A percentile compares a stretch with the other conserved stretches of the same genome.
Evolutionary conservation across 2,888 invertebrate species (phyloP).

Genomic region (Nemapogon koenigi): DNA sequence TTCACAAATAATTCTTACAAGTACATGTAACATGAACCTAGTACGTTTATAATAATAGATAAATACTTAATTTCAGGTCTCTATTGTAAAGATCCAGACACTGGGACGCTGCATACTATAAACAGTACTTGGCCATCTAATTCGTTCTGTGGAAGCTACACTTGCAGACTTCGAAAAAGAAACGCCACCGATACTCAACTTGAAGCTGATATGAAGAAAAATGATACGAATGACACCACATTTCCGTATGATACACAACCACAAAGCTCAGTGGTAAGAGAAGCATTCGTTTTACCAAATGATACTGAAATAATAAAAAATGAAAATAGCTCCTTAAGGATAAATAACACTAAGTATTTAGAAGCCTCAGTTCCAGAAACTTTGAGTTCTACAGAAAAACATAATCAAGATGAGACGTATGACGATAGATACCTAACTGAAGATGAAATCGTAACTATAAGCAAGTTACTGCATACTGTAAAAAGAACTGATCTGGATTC

Average conservation of each 20-base stretch:
- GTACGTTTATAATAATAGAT: too few species aligned
- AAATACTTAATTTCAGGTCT: conserved; percentile 40
- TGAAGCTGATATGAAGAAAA: neutral
- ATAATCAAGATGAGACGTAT: neutral
- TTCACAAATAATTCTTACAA: too few species aligned
- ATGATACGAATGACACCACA: neutral
- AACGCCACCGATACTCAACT: conserved; percentile 22
- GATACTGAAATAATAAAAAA: neutral
- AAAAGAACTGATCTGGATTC: conserved; percentile 52
- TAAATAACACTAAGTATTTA: conserved; percentile 10
- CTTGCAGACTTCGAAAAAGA: conserved; percentile 37
- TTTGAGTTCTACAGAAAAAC: too few species aligned
- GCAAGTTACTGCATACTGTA: conserved; percentile 35
- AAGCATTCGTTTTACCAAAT: conserved; percentile 11
- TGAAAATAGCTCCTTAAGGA: neutral
- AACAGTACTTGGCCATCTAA: conserved; percentile 47
- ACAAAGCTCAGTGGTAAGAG: too few species aligned
- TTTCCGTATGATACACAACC: conserved; percentile 10
- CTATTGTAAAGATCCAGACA: conserved; percentile 52
- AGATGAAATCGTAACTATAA: conserved; percentile 37
- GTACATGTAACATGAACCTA: too few species aligned
- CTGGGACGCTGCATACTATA: conserved; percentile 36
- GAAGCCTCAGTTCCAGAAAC: conserved; percentile 9
- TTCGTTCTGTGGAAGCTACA: conserved; percentile 51
- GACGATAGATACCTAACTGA: conserved; percentile 40